A percentile compares a stretch with the other conserved stretches of the same genome.
These are phyloP conservation scores for Phortica variegata DNA, from an alignment of 1,140 invertebrate species.

Conservation along the genomic window DNA sequence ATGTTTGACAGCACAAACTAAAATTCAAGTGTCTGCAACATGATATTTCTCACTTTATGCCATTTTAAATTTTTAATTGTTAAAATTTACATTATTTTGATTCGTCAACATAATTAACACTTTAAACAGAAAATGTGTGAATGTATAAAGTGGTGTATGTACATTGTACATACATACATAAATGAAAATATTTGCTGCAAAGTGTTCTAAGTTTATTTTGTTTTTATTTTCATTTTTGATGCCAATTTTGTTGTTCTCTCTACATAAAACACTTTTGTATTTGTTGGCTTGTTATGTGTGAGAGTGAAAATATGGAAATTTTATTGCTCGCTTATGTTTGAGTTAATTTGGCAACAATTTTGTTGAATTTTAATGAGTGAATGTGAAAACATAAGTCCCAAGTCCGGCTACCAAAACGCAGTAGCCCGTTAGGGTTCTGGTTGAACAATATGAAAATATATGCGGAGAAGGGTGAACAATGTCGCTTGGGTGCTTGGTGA, in stretches of 20 bases:
- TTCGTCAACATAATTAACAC: conserved; percentile 50
- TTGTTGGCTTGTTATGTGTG: conserved; percentile 1
- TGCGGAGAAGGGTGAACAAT: background rate
- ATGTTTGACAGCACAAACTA: no score
- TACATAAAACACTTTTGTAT: conserved; percentile 7
- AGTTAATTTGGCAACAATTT: conserved; percentile 55
- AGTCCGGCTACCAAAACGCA: conserved; percentile 11
- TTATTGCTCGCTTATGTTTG: conserved; percentile 54
- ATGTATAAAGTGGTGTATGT: conserved; percentile 35
- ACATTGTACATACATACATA: no score
- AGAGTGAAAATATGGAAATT: conserved; percentile 47
- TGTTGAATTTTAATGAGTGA: conserved; percentile 53
- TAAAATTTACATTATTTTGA: no score
- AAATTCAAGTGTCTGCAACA: no score
- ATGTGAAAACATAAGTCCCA: conserved; percentile 40
- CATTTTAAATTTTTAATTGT: no score
- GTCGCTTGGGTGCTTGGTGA: background rate
- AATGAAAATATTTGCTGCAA: conserved; percentile 34
- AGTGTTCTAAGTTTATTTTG: conserved; percentile 8
- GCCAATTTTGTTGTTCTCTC: background rate
- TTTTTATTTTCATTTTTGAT: background rate
- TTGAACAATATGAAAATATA: background rate
- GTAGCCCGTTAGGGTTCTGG: background rate
- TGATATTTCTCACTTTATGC: no score
- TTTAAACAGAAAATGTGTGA: conserved; percentile 45